phyloP scores from a whole-genome alignment of 2,113 vertebrate genomes.

The Megalops atlanticus region DNA sequence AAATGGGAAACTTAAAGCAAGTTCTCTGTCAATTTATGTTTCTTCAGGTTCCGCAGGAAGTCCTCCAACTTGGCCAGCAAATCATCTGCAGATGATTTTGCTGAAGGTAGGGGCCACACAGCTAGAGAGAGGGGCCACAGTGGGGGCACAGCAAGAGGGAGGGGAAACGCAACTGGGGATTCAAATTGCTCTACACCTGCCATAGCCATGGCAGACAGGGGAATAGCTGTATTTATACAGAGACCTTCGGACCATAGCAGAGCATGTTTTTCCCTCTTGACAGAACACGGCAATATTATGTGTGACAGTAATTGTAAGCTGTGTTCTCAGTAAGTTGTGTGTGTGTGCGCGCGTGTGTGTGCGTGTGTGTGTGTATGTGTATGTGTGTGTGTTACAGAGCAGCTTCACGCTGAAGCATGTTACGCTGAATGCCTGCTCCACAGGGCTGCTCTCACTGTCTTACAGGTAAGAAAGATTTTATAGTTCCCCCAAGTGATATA shows the following conservation, averaged over 20 bases:
- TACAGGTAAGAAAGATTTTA: constrained; percentile 63
- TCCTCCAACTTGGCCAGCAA: constrained; percentile 59
- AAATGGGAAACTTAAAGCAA: not conserved
- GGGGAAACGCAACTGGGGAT: too few relatives aligned
- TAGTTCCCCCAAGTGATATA: too few relatives aligned
- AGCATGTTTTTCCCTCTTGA: too few relatives aligned
- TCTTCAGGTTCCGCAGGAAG: constrained; percentile 72
- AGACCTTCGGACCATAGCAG: too few relatives aligned
- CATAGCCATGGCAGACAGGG: too few relatives aligned
- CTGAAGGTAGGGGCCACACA: constrained; percentile 67
- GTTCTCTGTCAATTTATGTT: constrained; percentile 2
- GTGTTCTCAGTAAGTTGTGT: too few relatives aligned
- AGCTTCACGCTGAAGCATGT: constrained; percentile 79
- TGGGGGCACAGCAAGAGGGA: too few relatives aligned
- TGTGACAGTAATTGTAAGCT: too few relatives aligned
- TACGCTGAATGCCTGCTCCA: constrained; percentile 81
- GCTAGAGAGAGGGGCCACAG: too few relatives aligned
- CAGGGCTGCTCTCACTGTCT: constrained; percentile 78
- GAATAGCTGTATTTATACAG: too few relatives aligned
- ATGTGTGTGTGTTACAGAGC: constrained; percentile 59
- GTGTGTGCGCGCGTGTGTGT: not conserved
- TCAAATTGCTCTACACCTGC: too few relatives aligned
- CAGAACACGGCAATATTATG: too few relatives aligned
- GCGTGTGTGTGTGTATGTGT: not conserved
- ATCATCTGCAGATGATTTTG: constrained; percentile 54